phyloP scores from a whole-genome alignment of 1,140 invertebrate species.

The Phymorhynchus buccinoides region DNA sequence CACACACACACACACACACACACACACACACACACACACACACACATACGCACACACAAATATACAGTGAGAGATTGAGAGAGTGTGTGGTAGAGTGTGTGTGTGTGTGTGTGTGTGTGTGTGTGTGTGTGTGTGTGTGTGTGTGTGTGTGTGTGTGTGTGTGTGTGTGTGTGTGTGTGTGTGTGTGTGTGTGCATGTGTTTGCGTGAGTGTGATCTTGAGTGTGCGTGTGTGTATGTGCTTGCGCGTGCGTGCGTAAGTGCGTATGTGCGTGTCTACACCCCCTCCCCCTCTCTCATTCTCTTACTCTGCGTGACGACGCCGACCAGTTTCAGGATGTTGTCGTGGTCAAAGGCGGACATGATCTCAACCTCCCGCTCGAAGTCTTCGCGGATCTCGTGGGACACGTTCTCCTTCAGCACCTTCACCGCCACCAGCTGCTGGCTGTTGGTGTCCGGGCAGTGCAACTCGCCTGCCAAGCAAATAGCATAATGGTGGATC shows the following conservation, averaged over 20 bases:
- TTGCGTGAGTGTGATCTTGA: not conserved
- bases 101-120: no score
- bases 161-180: constrained; percentile 6
- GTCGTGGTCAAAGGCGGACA: constrained; percentile 88
- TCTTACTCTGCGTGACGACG: constrained; percentile 82
- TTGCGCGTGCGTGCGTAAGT: not conserved
- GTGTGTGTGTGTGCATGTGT: constrained; percentile 3
- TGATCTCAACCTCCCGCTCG: constrained; percentile 90
- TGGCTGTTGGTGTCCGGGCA: constrained; percentile 43
- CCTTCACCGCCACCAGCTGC: constrained; percentile 85
- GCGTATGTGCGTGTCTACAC: not conserved
- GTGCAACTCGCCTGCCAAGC: constrained; percentile 52
- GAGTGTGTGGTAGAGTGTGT: no score
- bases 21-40: no score
- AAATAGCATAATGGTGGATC: not conserved
- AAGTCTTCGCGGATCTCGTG: constrained; percentile 86
- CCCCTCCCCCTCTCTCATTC: not conserved
- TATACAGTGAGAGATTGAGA: no score
- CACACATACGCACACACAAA: no score
- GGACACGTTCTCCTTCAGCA: constrained; percentile 86
- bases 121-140: not conserved
- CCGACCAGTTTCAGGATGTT: constrained; percentile 90
- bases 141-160: constrained; percentile 10
- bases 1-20: no score
- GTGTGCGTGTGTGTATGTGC: not conserved